phyloP scores from a whole-genome alignment of 2,888 invertebrate species.

The Drosophila cyrtoloma region DNA sequence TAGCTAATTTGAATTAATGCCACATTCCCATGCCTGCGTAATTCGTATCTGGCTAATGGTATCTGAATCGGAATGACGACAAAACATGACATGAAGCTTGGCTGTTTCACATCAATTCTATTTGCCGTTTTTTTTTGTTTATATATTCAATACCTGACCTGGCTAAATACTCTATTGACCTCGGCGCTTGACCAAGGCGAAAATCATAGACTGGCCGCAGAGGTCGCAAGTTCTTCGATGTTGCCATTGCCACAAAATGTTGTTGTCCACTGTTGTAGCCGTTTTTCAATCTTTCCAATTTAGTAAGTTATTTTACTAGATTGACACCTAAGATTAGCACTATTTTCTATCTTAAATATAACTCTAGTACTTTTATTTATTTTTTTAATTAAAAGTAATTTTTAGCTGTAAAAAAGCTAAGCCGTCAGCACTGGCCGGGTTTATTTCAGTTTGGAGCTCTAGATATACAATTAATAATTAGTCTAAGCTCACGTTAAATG shows the following conservation, averaged over 20 bases:
- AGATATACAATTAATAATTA: conserved; percentile 1
- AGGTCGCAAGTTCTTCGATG: conserved; percentile 11
- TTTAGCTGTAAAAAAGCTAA: not conserved
- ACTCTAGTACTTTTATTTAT: not conserved
- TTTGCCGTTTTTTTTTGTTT: conserved; percentile 7
- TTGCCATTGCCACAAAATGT: not conserved
- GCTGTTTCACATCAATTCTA: not conserved
- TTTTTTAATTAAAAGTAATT: not conserved
- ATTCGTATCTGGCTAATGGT: not conserved
- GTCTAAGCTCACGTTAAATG: not conserved
- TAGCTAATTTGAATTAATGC: not conserved
- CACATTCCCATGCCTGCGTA: not conserved
- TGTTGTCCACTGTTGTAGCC: not conserved
- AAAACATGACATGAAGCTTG: not conserved
- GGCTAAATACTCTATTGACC: conserved; percentile 27
- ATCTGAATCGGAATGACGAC: not conserved
- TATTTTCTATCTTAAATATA: not conserved
- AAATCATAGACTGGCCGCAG: not conserved
- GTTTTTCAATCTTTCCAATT: not conserved
- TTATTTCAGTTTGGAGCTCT: not conserved
- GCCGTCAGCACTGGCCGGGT: not conserved
- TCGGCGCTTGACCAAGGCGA: conserved; percentile 16
- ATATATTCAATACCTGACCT: conserved; percentile 28
- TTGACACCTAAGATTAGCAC: not conserved
- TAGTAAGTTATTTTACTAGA: not conserved